Conservation (phyloP, 2,797 vertebrate genomes). For the Enteromius thamalakanensis region DNA sequence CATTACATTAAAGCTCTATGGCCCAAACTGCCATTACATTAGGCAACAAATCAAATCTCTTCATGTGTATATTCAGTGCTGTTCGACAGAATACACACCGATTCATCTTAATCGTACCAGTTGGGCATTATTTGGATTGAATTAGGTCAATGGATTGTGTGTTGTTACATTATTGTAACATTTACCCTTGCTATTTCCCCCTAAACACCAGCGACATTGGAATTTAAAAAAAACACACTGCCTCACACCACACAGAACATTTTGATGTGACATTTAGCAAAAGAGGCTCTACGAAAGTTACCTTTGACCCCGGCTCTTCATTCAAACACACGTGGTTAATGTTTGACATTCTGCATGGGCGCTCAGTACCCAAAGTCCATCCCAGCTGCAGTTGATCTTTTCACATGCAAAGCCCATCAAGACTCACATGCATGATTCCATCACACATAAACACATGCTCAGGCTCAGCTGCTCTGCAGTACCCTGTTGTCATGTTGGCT, state of each 20-base stretch:
- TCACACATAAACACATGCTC: conserved; percentile 56
- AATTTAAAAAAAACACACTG: not conserved
- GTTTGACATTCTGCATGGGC: conserved; percentile 36
- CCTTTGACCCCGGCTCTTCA: conserved; percentile 25
- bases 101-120: conserved; percentile 27
- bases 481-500: conserved; percentile 57
- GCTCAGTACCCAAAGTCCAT: conserved; percentile 32
- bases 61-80: conserved; percentile 20
- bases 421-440: conserved; percentile 47
- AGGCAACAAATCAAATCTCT: conserved; percentile 43
- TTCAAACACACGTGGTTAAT: conserved; percentile 30
- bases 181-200: not conserved
- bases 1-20: conserved; percentile 34
- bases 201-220: not conserved
- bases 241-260: conserved; percentile 15
- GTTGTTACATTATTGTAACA: not conserved
- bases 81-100: not conserved
- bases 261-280: conserved; percentile 44
- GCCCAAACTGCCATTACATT: conserved; percentile 53
- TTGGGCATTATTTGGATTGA: conserved; percentile 41
- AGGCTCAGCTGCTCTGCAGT: conserved; percentile 55
- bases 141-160: conserved; percentile 26
- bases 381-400: conserved; percentile 39
- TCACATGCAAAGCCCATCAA: conserved; percentile 31
- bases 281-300: conserved; percentile 11